Percentiles rank a stretch among this genome's conserved stretches.
These are phyloP conservation scores for Rhodinocichla rosea DNA, from an alignment of 2,113 vertebrate species.

Conservation along the genomic window DNA sequence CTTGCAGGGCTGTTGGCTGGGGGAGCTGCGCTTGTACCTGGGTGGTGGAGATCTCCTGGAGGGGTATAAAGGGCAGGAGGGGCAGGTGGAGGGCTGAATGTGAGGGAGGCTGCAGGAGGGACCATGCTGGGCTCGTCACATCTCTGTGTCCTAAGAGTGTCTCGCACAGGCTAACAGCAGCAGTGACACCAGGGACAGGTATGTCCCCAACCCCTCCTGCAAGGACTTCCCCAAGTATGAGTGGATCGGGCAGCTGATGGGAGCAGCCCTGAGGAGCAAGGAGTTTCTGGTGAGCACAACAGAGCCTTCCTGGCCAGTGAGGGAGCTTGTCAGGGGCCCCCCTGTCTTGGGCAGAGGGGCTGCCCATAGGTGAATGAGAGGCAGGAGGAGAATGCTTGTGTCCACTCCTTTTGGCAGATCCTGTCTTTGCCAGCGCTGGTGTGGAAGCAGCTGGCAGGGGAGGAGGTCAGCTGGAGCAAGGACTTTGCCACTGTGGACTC, in stretches of 20 bases:
- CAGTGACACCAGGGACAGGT: slow-evolving; percentile 89
- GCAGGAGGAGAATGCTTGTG: accelerated
- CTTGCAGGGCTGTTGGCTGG: not conserved
- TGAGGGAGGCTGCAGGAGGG: not conserved
- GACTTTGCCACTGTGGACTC: slow-evolving; percentile 91
- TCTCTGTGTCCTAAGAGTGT: not conserved
- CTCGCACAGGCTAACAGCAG: slow-evolving; percentile 79
- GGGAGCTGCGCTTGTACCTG: not conserved
- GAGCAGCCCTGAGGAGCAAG: slow-evolving; percentile 91
- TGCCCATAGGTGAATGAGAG: not conserved
- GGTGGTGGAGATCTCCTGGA: not conserved
- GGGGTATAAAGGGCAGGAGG: not conserved
- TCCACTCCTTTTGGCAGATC: slow-evolving; percentile 66
- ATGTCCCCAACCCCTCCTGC: slow-evolving; percentile 94
- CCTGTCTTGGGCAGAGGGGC: not conserved
- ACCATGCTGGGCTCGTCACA: accelerated
- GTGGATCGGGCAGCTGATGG: slow-evolving; percentile 97
- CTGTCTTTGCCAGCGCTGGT: slow-evolving; percentile 89
- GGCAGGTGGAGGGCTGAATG: not conserved
- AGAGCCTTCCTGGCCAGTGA: not conserved
- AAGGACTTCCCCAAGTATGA: slow-evolving; percentile 91
- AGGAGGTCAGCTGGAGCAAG: slow-evolving; percentile 89
- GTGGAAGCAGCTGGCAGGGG: slow-evolving; percentile 95
- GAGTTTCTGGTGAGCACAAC: slow-evolving; percentile 86
- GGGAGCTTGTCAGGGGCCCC: accelerated